phyloP scores from a whole-genome alignment of 2,797 vertebrate species.

The Rhinophrynus dorsalis region DNA sequence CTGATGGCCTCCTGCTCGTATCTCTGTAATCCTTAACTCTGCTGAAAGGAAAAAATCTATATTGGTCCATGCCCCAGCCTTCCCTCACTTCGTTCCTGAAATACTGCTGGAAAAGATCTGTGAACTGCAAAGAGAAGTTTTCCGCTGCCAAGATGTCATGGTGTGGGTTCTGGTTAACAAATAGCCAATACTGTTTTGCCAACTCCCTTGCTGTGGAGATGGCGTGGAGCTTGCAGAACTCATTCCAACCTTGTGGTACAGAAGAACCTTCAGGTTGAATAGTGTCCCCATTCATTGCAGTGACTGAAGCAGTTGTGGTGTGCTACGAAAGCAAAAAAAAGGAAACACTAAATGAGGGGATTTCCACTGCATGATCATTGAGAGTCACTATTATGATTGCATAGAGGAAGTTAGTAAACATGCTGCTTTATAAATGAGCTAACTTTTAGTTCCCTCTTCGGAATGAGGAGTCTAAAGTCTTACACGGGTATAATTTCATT shows the following conservation, averaged over 20 bases:
- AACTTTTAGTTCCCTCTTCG: too few relatives aligned
- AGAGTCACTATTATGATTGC: slow-evolving; percentile 23
- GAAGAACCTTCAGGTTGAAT: slow-evolving; percentile 78
- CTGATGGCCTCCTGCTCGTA: slow-evolving; percentile 64
- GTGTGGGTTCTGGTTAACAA: slow-evolving; percentile 80
- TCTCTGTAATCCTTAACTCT: slow-evolving; percentile 87
- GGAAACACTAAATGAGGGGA: slow-evolving; percentile 38
- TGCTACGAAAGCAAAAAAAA: slow-evolving; percentile 69
- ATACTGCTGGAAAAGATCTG: slow-evolving; percentile 89
- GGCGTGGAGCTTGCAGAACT: slow-evolving; percentile 97
- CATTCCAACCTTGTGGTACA: slow-evolving; percentile 86
- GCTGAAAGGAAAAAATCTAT: slow-evolving; percentile 68
- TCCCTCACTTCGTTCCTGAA: slow-evolving; percentile 89
- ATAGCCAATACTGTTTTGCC: slow-evolving; percentile 88
- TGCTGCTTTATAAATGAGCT: too few relatives aligned
- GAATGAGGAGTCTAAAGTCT: too few relatives aligned
- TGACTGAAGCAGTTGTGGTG: slow-evolving; percentile 77
- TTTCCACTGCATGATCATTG: slow-evolving; percentile 25
- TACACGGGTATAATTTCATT: too few relatives aligned
- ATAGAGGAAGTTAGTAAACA: slow-evolving; percentile 34
- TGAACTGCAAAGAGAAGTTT: slow-evolving; percentile 89
- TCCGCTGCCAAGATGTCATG: slow-evolving; percentile 85
- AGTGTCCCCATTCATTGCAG: slow-evolving; percentile 95
- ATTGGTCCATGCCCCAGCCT: slow-evolving; percentile 67
- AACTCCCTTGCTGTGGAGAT: slow-evolving; percentile 86